phyloP scores from a whole-genome alignment of 2,797 vertebrate genomes.

The Premnoplex brunnescens region DNA sequence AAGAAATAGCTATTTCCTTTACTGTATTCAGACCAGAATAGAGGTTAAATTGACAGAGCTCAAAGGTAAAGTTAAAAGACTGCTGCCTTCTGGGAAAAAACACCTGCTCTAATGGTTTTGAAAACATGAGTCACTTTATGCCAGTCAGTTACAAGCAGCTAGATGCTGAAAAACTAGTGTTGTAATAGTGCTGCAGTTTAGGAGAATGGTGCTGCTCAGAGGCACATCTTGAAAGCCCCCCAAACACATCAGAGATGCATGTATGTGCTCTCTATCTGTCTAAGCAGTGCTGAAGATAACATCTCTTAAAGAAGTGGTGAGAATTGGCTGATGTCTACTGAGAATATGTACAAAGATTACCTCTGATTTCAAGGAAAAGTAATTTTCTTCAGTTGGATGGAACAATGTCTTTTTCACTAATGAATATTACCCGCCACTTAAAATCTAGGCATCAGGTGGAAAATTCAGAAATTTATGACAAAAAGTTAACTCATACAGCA shows the following conservation, averaged over 20 bases:
- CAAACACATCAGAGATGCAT: background rate
- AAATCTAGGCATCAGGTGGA: background rate
- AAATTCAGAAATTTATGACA: background rate
- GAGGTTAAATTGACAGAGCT: background rate
- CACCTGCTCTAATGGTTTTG: background rate
- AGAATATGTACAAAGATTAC: background rate
- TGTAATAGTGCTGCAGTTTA: background rate
- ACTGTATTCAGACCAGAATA: background rate
- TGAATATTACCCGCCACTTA: background rate
- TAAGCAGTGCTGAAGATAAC: background rate
- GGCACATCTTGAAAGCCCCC: background rate
- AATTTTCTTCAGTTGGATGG: background rate
- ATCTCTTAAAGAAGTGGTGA: background rate
- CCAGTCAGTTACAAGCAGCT: constrained; percentile 3
- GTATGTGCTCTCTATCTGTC: background rate
- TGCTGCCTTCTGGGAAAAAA: background rate
- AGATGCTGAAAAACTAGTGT: background rate
- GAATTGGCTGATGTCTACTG: background rate
- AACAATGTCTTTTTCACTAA: constrained; percentile 6
- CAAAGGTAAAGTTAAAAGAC: background rate
- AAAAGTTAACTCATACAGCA: background rate
- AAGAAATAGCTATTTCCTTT: background rate
- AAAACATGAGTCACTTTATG: constrained; percentile 8
- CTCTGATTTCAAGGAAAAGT: background rate
- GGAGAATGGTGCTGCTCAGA: background rate